Evolutionary conservation across 1,140 invertebrate species (phyloP).

Genomic region (Atta colombica): DNA sequence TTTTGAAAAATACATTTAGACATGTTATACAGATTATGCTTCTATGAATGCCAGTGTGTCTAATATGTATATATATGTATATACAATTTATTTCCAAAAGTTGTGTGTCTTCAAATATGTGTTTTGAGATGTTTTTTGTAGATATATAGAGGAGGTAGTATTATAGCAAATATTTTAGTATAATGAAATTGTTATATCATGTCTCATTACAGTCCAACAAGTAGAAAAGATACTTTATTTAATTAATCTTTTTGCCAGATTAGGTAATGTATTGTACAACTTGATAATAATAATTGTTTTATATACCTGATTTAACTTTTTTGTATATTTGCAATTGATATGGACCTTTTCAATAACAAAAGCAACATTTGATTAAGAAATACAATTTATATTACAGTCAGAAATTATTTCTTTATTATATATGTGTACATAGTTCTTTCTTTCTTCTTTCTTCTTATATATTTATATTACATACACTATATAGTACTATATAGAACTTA

Average conservation of each 20-base stretch:
- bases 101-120: constrained; percentile 14
- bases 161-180: constrained; percentile 39
- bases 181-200: constrained; percentile 32
- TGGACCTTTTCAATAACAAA: background rate
- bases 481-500: background rate
- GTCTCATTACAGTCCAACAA: background rate
- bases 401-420: constrained; percentile 12
- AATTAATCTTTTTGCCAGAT: constrained; percentile 26
- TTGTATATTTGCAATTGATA: constrained; percentile 3
- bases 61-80: background rate
- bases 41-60: background rate
- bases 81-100: constrained; percentile 18
- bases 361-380: background rate
- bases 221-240: constrained; percentile 11
- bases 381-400: background rate
- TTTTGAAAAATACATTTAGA: constrained; percentile 2
- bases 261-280: constrained; percentile 16
- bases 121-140: constrained; percentile 32
- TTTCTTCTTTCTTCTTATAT: background rate
- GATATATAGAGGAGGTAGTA: background rate
- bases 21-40: background rate
- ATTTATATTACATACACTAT: background rate
- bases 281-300: constrained; percentile 42
- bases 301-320: constrained; percentile 15
- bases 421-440: background rate